These are phyloP conservation scores for Amblyopsis hoosieri DNA, from an alignment of 2,797 vertebrate genomes.

Conservation along the genomic window DNA sequence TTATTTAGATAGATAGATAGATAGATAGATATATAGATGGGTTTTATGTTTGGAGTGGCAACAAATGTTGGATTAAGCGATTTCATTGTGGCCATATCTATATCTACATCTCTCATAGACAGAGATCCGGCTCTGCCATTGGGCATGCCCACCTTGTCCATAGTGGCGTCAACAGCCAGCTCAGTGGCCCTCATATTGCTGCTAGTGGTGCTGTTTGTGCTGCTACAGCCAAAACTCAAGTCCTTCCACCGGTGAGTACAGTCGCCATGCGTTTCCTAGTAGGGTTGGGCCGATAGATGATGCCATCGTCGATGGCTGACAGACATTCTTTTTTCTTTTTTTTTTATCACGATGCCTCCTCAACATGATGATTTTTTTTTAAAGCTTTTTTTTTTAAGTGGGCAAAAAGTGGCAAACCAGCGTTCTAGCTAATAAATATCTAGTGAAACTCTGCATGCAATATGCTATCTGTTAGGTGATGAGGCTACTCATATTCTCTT, in stretches of 20 bases:
- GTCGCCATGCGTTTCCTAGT: neutral
- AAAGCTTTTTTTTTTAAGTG: too few species aligned
- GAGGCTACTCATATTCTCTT: too few species aligned
- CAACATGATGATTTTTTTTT: too few species aligned
- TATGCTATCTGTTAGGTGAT: too few species aligned
- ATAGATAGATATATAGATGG: neutral
- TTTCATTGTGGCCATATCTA: slow-evolving; percentile 21
- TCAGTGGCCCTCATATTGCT: slow-evolving; percentile 92
- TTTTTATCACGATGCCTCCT: too few species aligned
- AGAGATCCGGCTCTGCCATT: slow-evolving; percentile 80
- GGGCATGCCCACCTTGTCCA: slow-evolving; percentile 90
- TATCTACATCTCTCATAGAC: slow-evolving; percentile 67
- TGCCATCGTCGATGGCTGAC: too few species aligned
- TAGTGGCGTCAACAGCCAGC: slow-evolving; percentile 93
- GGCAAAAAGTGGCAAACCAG: too few species aligned
- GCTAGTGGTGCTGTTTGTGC: slow-evolving; percentile 91
- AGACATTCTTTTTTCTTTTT: too few species aligned
- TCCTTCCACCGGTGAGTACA: slow-evolving; percentile 88
- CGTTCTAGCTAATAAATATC: too few species aligned
- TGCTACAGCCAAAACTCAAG: slow-evolving; percentile 95
- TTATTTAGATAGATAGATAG: too few species aligned
- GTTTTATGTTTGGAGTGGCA: neutral
- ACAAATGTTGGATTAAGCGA: neutral
- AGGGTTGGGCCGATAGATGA: too few species aligned
- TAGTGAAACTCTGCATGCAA: too few species aligned